Base-by-base conservation (phyloP, 2,797 vertebrate species). In the Sphaeramia orbicularis region DNA sequence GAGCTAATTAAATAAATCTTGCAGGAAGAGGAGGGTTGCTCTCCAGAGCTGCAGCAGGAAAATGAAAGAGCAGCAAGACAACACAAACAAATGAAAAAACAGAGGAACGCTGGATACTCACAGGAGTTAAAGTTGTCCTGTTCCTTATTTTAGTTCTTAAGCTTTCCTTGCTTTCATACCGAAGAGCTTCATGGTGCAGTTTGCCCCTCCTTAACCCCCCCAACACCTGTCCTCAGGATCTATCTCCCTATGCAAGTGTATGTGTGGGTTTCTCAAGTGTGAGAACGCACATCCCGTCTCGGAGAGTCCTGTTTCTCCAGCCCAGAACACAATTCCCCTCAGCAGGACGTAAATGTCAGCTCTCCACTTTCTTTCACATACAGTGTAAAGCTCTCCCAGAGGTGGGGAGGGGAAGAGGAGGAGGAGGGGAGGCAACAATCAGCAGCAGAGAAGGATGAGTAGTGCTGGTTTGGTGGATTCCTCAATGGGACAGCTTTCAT, bases 181-280 rank as follows among this genome's bases (percentile, higher is more conserved):
- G n/a, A 50, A 48, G 48, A 62, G 81, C 61, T 67, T 42, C 57
- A 57, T 30, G 41, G 73, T 59, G 40, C 51, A 65, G 58, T 35
- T 49, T 30, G 36, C 71, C 65, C 73, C 65, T 82, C 69, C 60
- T 79, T 16, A 82, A 71, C 59, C 55, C 58, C 79, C 72, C 73
- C 84, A 69, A 66, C 88, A 88, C 90, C 82, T 90, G 78, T 76
- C 85, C 71, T 66, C 57, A 37, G 77, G 62, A 67, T 87, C 78
- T 72, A 68, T 48, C 83, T 85, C 76, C 80, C 77, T 53, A 56
- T 44, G 60, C 40, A n/a, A 55, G 59, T 66, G 51, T 53, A 27
- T 21, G 54, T 48, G 27, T 21, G 54, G 44, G 27, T 63, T 30
- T 47, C 52, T 68, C 36, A 7, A 67, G 58, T 73, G 73, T 43